Conservation (phyloP, 2,888 invertebrate species). For the Entomobrya multifasciata region DNA sequence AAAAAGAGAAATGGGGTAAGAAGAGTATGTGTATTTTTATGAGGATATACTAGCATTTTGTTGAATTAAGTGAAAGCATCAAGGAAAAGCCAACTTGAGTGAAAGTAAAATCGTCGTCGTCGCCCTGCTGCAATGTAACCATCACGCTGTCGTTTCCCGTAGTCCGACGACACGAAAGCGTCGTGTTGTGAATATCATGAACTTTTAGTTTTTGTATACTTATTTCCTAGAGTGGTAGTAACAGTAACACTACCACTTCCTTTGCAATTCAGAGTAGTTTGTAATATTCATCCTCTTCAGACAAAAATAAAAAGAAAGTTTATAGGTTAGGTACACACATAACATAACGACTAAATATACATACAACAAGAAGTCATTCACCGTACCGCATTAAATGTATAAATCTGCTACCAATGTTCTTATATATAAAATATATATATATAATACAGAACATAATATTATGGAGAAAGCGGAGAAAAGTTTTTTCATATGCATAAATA, state of each 20-base stretch:
- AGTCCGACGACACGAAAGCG: conserved; percentile 24
- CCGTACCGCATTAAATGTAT: too few relatives aligned
- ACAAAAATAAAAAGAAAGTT: conserved; percentile 24
- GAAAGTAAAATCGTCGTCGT: conserved; percentile 14
- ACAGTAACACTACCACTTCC: not conserved
- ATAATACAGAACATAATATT: too few relatives aligned
- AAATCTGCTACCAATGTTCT: too few relatives aligned
- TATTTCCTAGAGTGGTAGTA: not conserved
- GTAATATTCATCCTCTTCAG: conserved; percentile 23
- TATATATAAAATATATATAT: too few relatives aligned
- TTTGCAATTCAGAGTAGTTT: not conserved
- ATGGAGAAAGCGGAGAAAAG: not conserved
- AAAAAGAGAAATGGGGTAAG: conserved; percentile 11
- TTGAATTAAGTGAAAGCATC: too few relatives aligned
- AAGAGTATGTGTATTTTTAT: not conserved
- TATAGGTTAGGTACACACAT: too few relatives aligned
- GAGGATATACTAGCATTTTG: conserved; percentile 9
- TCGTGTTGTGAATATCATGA: conserved; percentile 57
- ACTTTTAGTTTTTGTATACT: conserved; percentile 48
- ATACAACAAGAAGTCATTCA: too few relatives aligned
- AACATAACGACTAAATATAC: not conserved
- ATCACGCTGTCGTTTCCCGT: conserved; percentile 40
- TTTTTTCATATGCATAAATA: conserved; percentile 11
- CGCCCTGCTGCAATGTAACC: not conserved
- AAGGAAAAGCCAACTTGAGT: conserved; percentile 9